phyloP scores from a whole-genome alignment of 2,888 invertebrate genomes.

The Thecophora atra region DNA sequence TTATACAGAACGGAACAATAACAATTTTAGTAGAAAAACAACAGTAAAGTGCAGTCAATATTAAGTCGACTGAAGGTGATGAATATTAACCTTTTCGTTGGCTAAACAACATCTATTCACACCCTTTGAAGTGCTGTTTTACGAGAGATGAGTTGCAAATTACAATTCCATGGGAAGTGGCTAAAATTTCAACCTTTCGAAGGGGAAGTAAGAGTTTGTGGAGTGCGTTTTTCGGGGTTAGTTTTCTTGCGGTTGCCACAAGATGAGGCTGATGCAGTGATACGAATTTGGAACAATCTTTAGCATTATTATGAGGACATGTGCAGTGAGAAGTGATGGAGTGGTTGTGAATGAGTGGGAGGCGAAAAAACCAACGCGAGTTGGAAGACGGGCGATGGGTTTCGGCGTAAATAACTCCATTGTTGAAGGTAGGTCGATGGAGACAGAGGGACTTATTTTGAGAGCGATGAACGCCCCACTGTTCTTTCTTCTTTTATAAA shows the following conservation, averaged over 20 bases:
- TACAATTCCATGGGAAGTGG: not conserved
- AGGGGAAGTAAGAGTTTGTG: too few species aligned
- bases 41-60: too few species aligned
- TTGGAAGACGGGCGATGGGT: too few species aligned
- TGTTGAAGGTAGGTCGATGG: too few species aligned
- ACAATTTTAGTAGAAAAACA: conserved; percentile 27
- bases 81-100: conserved; percentile 28
- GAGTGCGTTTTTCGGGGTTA: conserved; percentile 12
- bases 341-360: not conserved
- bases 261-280: conserved; percentile 23
- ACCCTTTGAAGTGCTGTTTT: conserved; percentile 28
- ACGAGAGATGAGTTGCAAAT: conserved; percentile 7
- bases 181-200: conserved; percentile 24
- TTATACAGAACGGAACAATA: too few species aligned
- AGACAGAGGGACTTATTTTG: too few species aligned
- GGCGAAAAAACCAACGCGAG: too few species aligned
- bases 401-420: too few species aligned
- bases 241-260: conserved; percentile 51
- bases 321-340: not conserved
- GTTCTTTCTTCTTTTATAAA: too few species aligned
- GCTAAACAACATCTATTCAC: conserved; percentile 50
- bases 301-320: conserved; percentile 55
- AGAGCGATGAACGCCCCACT: too few species aligned
- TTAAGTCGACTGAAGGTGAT: conserved; percentile 16
- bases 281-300: conserved; percentile 50